Percentiles rank a stretch among this genome's conserved stretches.
Evolutionary conservation across 2,113 vertebrate genomes (phyloP).

Genomic region (Lagenorhynchus albirostris): DNA sequence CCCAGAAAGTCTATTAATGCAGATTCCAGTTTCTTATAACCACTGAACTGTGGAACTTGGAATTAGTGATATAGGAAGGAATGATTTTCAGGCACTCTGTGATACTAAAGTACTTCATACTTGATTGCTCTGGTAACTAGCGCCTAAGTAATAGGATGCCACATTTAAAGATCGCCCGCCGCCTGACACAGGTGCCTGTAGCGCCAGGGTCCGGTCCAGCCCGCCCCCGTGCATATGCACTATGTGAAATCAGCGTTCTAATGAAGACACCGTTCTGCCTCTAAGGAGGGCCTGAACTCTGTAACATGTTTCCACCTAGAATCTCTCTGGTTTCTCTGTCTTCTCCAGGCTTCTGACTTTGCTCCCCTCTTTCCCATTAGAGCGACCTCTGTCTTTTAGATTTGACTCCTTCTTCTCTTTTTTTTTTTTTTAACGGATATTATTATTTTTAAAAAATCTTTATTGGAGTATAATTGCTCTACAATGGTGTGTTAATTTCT

Average conservation of each 20-base stretch:
- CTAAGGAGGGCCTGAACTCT: neutral
- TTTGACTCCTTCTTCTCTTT: neutral
- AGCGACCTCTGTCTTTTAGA: neutral
- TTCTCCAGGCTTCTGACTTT: neutral
- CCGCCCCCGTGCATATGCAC: neutral
- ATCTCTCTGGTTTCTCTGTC: neutral
- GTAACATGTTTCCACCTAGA: neutral
- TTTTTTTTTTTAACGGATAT: too few relatives aligned
- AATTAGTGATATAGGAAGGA: neutral
- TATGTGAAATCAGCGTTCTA: fast-evolving
- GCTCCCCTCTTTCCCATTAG: neutral
- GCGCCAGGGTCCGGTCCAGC: neutral
- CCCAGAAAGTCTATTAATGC: neutral
- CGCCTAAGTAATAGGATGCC: neutral
- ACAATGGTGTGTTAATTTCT: too few relatives aligned
- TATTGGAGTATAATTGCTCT: too few relatives aligned
- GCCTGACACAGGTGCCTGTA: neutral
- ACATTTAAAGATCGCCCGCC: neutral
- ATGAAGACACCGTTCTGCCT: neutral
- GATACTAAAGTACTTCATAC: neutral
- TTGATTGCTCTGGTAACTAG: neutral
- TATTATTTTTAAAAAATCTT: too few relatives aligned
- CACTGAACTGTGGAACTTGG: neutral
- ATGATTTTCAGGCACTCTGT: neutral
- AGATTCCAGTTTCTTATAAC: neutral